Evolutionary conservation across 1,140 invertebrate genomes (phyloP).

Genomic region (Nasonia giraulti): DNA sequence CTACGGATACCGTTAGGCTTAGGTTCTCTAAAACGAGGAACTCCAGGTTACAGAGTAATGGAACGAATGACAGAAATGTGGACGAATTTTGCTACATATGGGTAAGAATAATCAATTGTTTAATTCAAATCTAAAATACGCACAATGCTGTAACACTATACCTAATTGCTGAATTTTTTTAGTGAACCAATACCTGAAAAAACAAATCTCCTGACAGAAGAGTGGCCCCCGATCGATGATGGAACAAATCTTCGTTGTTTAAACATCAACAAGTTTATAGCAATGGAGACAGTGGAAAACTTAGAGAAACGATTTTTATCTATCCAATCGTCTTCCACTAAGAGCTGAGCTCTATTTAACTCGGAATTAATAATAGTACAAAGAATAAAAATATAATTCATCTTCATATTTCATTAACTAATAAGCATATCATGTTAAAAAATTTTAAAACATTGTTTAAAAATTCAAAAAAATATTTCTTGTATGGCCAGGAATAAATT

Average conservation of each 20-base stretch:
- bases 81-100: constrained; percentile 59
- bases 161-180: neutral
- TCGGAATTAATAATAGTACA: no score
- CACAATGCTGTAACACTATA: neutral
- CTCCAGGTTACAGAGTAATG: constrained; percentile 14
- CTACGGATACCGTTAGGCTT: neutral
- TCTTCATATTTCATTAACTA: no score
- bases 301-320: no score
- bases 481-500: no score
- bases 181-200: constrained; percentile 12
- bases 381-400: no score
- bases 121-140: neutral
- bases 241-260: neutral
- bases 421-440: no score
- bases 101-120: constrained; percentile 41
- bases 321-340: no score
- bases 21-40: neutral
- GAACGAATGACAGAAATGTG: constrained; percentile 51
- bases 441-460: no score
- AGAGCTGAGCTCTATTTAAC: no score
- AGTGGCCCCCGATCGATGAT: constrained; percentile 19
- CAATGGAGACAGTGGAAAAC: constrained; percentile 3
- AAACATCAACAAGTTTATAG: constrained; percentile 1
- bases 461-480: no score
- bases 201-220: neutral